Percentiles rank a stretch among this genome's conserved stretches.
phyloP scores from a whole-genome alignment of 2,113 vertebrate genomes.

The Natator depressus region DNA sequence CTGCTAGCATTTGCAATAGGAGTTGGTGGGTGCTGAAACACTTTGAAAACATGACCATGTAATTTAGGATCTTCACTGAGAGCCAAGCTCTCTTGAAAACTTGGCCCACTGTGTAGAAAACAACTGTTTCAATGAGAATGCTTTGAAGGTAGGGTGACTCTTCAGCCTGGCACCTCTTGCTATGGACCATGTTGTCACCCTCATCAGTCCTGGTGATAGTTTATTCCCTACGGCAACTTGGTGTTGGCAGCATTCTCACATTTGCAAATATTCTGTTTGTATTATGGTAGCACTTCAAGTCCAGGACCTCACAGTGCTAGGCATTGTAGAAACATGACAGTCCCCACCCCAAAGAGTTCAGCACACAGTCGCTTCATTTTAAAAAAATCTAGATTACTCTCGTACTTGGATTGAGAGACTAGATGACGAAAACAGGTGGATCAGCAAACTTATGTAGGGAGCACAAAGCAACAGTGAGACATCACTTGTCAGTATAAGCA shows the following conservation, averaged over 20 bases:
- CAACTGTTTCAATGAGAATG: conserved; percentile 34
- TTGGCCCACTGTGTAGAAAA: neutral
- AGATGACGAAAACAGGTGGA: neutral
- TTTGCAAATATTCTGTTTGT: neutral
- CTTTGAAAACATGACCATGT: conserved; percentile 28
- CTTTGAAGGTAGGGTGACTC: conserved; percentile 47
- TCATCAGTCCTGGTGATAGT: neutral
- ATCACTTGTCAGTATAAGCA: neutral
- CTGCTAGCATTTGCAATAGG: neutral
- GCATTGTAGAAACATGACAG: neutral
- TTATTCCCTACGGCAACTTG: neutral
- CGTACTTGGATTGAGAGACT: neutral
- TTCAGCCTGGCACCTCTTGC: conserved; percentile 35
- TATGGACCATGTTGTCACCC: neutral
- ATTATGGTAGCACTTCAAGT: neutral
- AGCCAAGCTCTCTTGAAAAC: neutral
- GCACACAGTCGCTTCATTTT: accelerated
- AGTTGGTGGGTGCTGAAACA: neutral
- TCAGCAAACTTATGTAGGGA: neutral
- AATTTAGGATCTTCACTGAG: conserved; percentile 33
- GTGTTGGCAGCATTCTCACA: neutral
- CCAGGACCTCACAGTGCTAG: neutral
- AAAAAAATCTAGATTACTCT: neutral
- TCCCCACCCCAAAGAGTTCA: neutral
- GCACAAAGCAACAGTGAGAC: neutral